phyloP scores from a whole-genome alignment of 2,797 vertebrate species.

The Amniataba percoides region DNA sequence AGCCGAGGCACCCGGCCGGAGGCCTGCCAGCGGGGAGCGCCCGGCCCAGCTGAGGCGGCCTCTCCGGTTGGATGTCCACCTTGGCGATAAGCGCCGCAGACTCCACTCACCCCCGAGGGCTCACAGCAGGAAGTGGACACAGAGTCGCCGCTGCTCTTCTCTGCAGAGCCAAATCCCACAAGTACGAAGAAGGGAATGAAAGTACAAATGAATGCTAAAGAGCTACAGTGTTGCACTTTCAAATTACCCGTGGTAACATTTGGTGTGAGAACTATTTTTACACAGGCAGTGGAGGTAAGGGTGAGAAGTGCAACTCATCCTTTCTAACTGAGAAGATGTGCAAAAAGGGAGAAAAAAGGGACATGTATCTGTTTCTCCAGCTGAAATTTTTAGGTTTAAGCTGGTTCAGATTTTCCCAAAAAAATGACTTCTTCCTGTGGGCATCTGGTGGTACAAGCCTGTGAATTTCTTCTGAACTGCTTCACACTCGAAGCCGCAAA shows the following conservation, averaged over 20 bases:
- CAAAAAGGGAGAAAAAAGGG: background rate
- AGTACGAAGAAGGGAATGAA: conserved; percentile 15
- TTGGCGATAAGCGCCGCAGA: conserved; percentile 57
- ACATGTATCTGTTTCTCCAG: too few species aligned
- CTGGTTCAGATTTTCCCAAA: background rate
- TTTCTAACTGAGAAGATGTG: background rate
- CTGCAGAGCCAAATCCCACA: conserved; percentile 33
- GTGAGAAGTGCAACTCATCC: background rate
- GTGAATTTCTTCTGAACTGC: conserved; percentile 1
- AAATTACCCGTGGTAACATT: background rate
- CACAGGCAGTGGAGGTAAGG: background rate
- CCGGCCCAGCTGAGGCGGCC: conserved; percentile 22
- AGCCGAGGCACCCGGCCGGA: conserved; percentile 55
- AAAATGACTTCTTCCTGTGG: background rate
- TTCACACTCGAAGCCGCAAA: background rate
- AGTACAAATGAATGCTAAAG: conserved; percentile 12
- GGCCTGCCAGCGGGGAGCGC: conserved; percentile 53
- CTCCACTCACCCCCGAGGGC: conserved; percentile 60
- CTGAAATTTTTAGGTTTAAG: too few species aligned
- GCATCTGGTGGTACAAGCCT: background rate
- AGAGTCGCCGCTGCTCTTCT: conserved; percentile 47
- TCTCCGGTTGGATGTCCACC: conserved; percentile 66
- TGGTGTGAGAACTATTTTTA: background rate
- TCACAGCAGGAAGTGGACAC: conserved; percentile 60
- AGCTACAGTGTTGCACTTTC: conserved; percentile 16